Evolutionary conservation across 1,140 invertebrate species (phyloP).

Genomic region (Aphaenogaster rudis): DNA sequence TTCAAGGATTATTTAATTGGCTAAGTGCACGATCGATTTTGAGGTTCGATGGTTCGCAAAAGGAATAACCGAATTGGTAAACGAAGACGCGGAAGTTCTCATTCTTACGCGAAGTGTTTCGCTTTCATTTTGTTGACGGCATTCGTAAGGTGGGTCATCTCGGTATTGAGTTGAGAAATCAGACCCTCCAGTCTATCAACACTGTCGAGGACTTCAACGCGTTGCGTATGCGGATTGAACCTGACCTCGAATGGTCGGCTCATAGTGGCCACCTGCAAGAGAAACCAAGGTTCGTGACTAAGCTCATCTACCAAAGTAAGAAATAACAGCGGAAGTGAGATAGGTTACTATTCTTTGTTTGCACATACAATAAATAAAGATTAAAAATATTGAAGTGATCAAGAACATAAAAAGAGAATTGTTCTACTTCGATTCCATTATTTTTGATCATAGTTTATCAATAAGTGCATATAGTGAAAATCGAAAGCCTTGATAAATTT

Average conservation of each 20-base stretch:
- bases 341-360: not conserved
- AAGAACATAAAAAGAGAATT: not conserved
- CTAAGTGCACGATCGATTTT: constrained; percentile 20
- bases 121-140: constrained; percentile 93
- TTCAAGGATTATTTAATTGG: not conserved
- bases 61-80: constrained; percentile 51
- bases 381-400: not conserved
- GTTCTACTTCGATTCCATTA: not conserved
- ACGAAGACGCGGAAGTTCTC: not conserved
- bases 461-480: not conserved
- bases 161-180: constrained; percentile 93
- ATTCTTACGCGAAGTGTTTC: constrained; percentile 84
- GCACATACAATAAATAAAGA: not conserved
- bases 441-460: not conserved
- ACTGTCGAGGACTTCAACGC: constrained; percentile 96
- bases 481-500: not conserved
- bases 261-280: constrained; percentile 90
- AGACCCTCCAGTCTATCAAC: constrained; percentile 94
- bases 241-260: constrained; percentile 97
- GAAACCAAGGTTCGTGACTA: constrained; percentile 27
- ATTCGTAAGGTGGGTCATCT: constrained; percentile 94
- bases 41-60: constrained; percentile 46
- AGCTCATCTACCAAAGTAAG: not conserved
- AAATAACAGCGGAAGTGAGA: not conserved
- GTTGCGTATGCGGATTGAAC: constrained; percentile 98